A percentile compares a stretch with the other conserved stretches of the same genome.
Conservation (phyloP, 2,113 vertebrate species). For the Mus spicilegus region DNA sequence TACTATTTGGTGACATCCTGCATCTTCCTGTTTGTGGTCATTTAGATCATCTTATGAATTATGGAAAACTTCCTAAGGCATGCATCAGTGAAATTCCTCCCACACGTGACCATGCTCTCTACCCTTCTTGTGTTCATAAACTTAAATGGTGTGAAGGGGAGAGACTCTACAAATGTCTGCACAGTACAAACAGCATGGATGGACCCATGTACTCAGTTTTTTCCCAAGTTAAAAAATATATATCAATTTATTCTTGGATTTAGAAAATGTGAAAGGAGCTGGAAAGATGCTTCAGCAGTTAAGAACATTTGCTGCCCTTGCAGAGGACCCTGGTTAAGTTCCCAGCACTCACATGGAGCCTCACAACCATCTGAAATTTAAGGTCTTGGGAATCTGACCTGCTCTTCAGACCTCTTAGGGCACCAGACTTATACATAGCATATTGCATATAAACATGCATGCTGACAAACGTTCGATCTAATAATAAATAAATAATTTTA, state of each 20-base stretch:
- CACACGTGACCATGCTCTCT: slow-evolving; percentile 5
- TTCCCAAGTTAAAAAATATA: not conserved
- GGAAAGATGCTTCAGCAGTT: not conserved
- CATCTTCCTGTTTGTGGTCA: slow-evolving; percentile 10
- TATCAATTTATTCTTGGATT: not conserved
- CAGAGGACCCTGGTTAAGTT: not conserved
- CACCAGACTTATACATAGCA: not conserved
- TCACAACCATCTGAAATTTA: not conserved
- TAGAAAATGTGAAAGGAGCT: not conserved
- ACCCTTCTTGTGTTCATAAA: not conserved
- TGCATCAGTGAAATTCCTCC: slow-evolving; percentile 24
- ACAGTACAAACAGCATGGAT: not conserved
- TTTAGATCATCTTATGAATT: slow-evolving; percentile 31
- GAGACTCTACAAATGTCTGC: not conserved
- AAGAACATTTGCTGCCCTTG: not conserved
- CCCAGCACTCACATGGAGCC: not conserved
- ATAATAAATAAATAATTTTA: not conserved
- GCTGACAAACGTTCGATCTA: not conserved
- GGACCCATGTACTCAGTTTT: not conserved
- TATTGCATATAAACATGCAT: not conserved
- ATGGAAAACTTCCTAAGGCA: slow-evolving; percentile 39
- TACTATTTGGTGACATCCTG: slow-evolving; percentile 19
- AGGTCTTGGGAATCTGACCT: not conserved
- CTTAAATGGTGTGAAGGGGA: not conserved
- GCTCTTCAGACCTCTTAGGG: not conserved